A percentile compares a stretch with the other conserved stretches of the same genome.
phyloP scores from a whole-genome alignment of 1,140 invertebrate species.

The Drosophila malerkotliana region DNA sequence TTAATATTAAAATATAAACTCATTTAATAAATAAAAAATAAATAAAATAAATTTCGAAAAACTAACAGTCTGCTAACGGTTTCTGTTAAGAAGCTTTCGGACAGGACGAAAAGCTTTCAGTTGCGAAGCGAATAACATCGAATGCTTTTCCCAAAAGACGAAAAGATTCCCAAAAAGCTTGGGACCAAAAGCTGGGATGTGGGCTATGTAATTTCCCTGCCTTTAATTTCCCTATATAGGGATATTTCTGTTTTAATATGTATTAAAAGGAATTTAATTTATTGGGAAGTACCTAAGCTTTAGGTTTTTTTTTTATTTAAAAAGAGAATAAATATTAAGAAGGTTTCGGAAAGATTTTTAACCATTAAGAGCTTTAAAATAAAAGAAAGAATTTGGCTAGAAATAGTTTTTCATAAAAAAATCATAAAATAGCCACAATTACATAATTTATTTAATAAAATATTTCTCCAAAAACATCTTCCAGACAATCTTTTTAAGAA shows the following conservation, averaged over 20 bases:
- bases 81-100: not conserved
- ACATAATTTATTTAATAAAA: too few relatives aligned
- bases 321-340: too few relatives aligned
- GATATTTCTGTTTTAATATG: not conserved
- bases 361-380: too few relatives aligned
- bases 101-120: constrained; percentile 21
- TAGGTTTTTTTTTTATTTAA: too few relatives aligned
- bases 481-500: too few relatives aligned
- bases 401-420: too few relatives aligned
- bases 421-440: too few relatives aligned
- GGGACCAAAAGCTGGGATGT: constrained; percentile 13
- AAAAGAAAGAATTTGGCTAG: too few relatives aligned
- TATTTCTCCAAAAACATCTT: too few relatives aligned
- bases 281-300: too few relatives aligned
- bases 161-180: constrained; percentile 16
- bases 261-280: not conserved
- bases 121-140: constrained; percentile 24
- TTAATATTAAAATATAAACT: not conserved
- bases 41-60: not conserved
- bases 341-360: too few relatives aligned
- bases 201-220: constrained; percentile 11
- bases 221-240: not conserved
- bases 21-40: not conserved
- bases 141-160: not conserved
- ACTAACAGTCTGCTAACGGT: not conserved